These are phyloP conservation scores for Tiliacea aurago DNA, from an alignment of 2,888 invertebrate species.

Conservation along the genomic window DNA sequence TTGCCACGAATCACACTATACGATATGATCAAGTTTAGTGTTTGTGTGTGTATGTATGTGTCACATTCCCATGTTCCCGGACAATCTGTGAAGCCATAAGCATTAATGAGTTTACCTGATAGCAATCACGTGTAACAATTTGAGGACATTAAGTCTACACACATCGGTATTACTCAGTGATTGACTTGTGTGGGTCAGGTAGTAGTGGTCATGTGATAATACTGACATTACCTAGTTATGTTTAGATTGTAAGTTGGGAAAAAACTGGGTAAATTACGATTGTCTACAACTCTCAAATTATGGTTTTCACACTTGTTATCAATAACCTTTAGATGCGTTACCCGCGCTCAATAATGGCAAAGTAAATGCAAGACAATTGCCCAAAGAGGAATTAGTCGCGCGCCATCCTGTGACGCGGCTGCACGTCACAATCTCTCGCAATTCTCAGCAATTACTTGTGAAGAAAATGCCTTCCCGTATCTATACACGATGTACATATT, in stretches of 20 bases:
- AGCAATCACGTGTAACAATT: constrained; percentile 20
- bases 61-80: background rate
- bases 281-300: background rate
- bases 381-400: too few relatives aligned
- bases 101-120: constrained; percentile 29
- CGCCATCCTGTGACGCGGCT: too few relatives aligned
- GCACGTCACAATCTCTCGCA: too few relatives aligned
- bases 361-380: too few relatives aligned
- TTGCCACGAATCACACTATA: background rate
- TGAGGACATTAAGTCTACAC: background rate
- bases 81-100: background rate
- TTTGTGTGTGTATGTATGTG: background rate
- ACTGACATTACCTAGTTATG: background rate
- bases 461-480: too few relatives aligned
- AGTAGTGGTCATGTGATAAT: too few relatives aligned
- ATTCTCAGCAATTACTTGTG: too few relatives aligned
- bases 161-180: background rate
- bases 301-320: background rate
- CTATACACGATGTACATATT: too few relatives aligned
- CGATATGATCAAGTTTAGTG: background rate
- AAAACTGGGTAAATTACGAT: background rate
- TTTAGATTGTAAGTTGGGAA: background rate
- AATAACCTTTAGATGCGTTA: too few relatives aligned
- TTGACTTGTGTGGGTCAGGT: background rate
- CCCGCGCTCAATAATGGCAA: too few relatives aligned